Evolutionary conservation across 2,888 invertebrate genomes (phyloP), one percentile per base, ranked within the genome.

Genomic region (Papilio protenor): DNA sequence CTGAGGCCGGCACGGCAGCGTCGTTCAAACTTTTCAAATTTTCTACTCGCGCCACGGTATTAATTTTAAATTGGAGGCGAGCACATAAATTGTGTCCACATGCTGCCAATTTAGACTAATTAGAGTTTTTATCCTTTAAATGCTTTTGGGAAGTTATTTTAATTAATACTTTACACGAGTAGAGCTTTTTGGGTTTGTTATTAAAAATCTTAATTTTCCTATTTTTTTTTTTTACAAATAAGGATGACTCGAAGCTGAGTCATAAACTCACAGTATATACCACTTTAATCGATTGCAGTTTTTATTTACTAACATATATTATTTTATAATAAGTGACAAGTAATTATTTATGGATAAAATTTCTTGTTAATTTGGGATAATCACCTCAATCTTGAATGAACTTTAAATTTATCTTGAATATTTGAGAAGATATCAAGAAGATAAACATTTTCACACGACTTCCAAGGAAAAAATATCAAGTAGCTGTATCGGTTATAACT

Each of bases 11-110:
- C 52, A 52, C 52, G 52, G 84, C 88, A 89, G 87, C 87, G 89
- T 91, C 93, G 92, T 93, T 91, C 85, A 92, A 94, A 94, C 94
- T 94, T 94, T 94, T 94, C 91, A 93, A 93, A 94, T 94, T 93
- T 94, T 90, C 94, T 89, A 90, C 90, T 87, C 88, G 87, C 88
- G 86, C 88, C 77, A 81, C 78, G 87, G 90, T 90, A 92, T 93
- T 92, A 90, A 92, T 93, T 93, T 92, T 92, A 92, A 92, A 93
- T 92, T 91, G 90, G 89, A 91, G 82, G 83, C 87, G 83, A 87
- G 89, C 87, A 88, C 87, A 87, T 89, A 90, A 91, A 90, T 91
- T 90, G 87, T 89, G 86, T 87, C 88, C 89, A 90, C 89, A 91
- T 91, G 89, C 89, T 90, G 87, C 85, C 86, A 85, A 86, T 87